Base-by-base conservation (phyloP, 2,797 vertebrate genomes). In the Takifugu ocellatus region DNA sequence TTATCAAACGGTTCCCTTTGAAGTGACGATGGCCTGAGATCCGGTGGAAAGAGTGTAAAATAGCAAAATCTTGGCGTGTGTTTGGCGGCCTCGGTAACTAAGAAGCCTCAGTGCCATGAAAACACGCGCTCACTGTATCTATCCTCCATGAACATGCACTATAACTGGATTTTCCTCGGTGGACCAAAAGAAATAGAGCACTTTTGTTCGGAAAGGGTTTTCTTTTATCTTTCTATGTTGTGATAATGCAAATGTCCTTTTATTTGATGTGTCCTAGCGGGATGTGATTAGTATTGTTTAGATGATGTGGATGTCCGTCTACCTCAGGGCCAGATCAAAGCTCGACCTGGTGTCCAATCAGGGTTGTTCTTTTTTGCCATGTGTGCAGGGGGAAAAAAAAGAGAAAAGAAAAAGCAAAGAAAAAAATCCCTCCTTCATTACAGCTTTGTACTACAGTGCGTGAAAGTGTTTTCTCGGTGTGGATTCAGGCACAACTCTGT, bases 311-410 rank as follows among this genome's bases (percentile, higher is more conserved):
- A 92, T 91, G 95, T 98, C 94, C 91, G 95, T 98, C 96, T 99
- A 99, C 97, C 97, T 99, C 97, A 99, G 95, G 95, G 91, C 96
- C 96, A 95, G 91, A 92, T 93, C 90, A 92, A 93, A 93, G 92
- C 90, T 90, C 91, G 90, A 92, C 86, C 92, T 93, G 95, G 95
- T 95, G 90, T 95, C 94, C 92, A 90, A 89, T 94, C 91, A 91
- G 91, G 92, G 83, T 92, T 90, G 88, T 80, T 91, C 85, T 80
- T 88, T 39, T 89, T 88, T 92, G 92, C 90, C 91, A 87, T 84
- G 85, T 88, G 89, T 90, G 82, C 88, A 85, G 87, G 89, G 21
- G 8, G 21, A 5, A 46, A n/a, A 46, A n/a, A 46, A n/a, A 46
- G 8, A 46, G 6, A 46, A n/a, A n/a, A 46, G 21, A 21, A 6